Evolutionary conservation across 1,140 invertebrate genomes (phyloP).

Genomic region (Drosophila bifasciata): DNA sequence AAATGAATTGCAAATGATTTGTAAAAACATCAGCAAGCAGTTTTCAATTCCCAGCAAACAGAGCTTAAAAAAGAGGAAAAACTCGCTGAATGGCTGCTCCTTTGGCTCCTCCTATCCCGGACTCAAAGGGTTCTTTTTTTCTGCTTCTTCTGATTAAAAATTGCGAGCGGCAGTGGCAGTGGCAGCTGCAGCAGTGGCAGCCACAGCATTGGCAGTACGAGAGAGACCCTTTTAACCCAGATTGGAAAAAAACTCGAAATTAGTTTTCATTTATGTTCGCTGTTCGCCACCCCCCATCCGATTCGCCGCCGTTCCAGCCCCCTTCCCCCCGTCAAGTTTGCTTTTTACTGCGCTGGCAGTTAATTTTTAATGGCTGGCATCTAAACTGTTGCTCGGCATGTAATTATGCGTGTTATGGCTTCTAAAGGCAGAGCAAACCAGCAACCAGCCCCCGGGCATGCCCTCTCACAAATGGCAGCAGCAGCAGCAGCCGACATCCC

Average conservation of each 20-base stretch:
- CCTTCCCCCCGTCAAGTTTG: conserved; percentile 19
- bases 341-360: conserved; percentile 64
- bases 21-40: conserved; percentile 60
- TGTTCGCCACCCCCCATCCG: conserved; percentile 2
- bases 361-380: conserved; percentile 76
- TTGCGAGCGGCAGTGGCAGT: conserved; percentile 48
- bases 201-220: conserved; percentile 5
- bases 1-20: conserved; percentile 78
- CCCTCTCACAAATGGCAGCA: background rate
- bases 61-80: background rate
- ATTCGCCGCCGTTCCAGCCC: background rate
- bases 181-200: conserved; percentile 14
- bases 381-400: conserved; percentile 76
- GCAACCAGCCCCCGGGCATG: background rate
- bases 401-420: conserved; percentile 75
- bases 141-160: conserved; percentile 77
- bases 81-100: conserved; percentile 43
- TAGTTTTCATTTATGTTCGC: conserved; percentile 79
- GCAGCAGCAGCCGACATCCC: conserved; percentile 17
- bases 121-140: conserved; percentile 64
- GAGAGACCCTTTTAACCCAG: conserved; percentile 77
- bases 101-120: conserved; percentile 26
- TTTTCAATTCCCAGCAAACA: conserved; percentile 40
- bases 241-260: conserved; percentile 81
- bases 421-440: conserved; percentile 33